Percentiles rank a stretch among this genome's conserved stretches.
Conservation (phyloP, 2,888 invertebrate genomes). For the Aleiodes alternator region DNA sequence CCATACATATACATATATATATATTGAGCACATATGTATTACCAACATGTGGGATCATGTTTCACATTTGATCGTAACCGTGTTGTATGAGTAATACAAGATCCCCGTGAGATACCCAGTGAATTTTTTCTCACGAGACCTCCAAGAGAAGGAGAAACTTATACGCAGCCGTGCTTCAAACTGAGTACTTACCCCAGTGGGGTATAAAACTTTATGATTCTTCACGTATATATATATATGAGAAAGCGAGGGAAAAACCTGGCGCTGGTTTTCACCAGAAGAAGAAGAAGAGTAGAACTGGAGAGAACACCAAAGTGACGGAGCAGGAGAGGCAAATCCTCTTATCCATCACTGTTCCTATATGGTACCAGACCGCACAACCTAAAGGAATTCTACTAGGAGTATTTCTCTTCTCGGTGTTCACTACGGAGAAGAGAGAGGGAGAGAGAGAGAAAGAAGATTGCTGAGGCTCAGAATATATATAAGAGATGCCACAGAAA, state of each 20-base stretch:
- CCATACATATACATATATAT: background rate
- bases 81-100: constrained; percentile 30
- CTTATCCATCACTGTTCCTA: constrained; percentile 35
- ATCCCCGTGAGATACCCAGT: constrained; percentile 27
- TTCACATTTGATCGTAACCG: constrained; percentile 30
- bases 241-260: background rate
- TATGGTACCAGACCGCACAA: constrained; percentile 6
- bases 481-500: background rate
- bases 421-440: constrained; percentile 4
- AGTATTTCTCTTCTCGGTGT: constrained; percentile 8
- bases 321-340: constrained; percentile 25
- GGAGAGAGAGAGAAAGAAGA: background rate
- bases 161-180: constrained; percentile 28
- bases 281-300: constrained; percentile 1
- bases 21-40: constrained; percentile 1
- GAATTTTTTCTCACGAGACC: constrained; percentile 36
- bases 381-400: constrained; percentile 18
- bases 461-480: constrained; percentile 1
- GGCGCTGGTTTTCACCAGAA: background rate
- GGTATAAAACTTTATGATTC: constrained; percentile 36
- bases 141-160: constrained; percentile 11
- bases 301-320: constrained; percentile 13
- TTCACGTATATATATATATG: background rate
- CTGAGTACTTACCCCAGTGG: constrained; percentile 28
- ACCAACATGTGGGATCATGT: constrained; percentile 2